Evolutionary conservation across 2,113 vertebrate species (phyloP).

Genomic region (Pelodiscus sinensis): DNA sequence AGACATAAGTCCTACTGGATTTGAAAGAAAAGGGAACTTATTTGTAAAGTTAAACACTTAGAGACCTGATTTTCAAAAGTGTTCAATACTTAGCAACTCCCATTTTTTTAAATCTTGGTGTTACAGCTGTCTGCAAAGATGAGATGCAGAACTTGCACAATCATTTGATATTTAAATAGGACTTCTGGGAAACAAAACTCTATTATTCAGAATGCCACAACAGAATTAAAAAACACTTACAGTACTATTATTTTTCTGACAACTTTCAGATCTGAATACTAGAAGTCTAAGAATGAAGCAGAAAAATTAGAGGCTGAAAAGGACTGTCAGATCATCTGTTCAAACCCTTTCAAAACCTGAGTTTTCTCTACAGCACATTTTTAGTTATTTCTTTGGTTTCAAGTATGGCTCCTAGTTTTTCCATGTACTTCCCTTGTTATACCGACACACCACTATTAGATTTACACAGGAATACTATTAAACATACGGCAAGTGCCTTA

Average conservation of each 20-base stretch:
- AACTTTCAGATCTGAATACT: neutral
- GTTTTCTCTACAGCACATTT: neutral
- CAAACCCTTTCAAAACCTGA: neutral
- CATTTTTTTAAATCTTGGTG: neutral
- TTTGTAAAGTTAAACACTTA: slow-evolving; percentile 30
- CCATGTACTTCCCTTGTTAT: neutral
- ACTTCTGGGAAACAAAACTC: neutral
- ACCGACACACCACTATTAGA: neutral
- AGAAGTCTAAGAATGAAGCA: neutral
- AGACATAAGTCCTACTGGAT: neutral
- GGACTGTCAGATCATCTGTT: neutral
- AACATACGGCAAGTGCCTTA: neutral
- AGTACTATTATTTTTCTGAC: neutral
- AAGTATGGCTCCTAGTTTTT: neutral
- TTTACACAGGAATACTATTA: neutral
- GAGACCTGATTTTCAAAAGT: neutral
- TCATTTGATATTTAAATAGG: neutral
- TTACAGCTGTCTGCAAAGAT: slow-evolving; percentile 15
- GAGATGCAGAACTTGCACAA: slow-evolving; percentile 13
- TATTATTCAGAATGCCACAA: neutral
- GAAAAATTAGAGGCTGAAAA: neutral
- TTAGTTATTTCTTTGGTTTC: neutral
- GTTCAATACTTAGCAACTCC: neutral
- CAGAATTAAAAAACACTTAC: neutral
- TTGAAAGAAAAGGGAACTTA: slow-evolving; percentile 4